Conservation (phyloP, 1,140 invertebrate species). For the Drosophila willistoni region DNA sequence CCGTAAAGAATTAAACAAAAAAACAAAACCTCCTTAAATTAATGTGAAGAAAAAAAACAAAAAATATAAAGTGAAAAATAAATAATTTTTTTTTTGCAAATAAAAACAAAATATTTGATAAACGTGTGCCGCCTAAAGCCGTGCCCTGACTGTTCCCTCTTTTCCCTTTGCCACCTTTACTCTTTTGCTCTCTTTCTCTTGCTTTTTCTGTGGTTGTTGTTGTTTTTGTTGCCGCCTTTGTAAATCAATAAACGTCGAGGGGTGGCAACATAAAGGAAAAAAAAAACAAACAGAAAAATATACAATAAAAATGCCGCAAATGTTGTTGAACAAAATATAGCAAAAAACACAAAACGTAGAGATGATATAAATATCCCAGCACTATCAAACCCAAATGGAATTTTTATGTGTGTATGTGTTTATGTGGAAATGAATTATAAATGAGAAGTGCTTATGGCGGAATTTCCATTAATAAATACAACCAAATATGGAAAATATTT, state of each 20-base stretch:
- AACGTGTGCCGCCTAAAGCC: conserved; percentile 58
- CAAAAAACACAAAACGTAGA: conserved; percentile 20
- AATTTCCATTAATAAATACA: conserved; percentile 7
- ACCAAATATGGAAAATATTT: not conserved
- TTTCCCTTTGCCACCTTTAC: conserved; percentile 10
- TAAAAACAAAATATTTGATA: not conserved
- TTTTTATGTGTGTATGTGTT: not conserved
- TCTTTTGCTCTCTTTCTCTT: conserved; percentile 37
- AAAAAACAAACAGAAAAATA: not conserved
- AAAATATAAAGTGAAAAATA: conserved; percentile 64
- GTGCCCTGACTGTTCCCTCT: conserved; percentile 40
- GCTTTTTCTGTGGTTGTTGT: conserved; percentile 42
- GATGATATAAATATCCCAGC: not conserved
- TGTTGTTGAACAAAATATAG: conserved; percentile 47
- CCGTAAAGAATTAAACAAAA: conserved; percentile 25
- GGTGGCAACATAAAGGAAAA: conserved; percentile 52
- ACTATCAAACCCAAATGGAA: conserved; percentile 19
- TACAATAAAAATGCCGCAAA: conserved; percentile 62
- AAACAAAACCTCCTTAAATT: conserved; percentile 11
- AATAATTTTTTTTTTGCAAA: not conserved
- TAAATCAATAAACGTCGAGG: conserved; percentile 80
- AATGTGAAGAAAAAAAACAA: conserved; percentile 49
- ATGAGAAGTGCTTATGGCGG: not conserved
- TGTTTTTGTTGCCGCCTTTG: conserved; percentile 58
- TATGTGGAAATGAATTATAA: conserved; percentile 16